These are phyloP conservation scores for Lycocerus yunnanus DNA, from an alignment of 2,888 invertebrate species.

Conservation along the genomic window DNA sequence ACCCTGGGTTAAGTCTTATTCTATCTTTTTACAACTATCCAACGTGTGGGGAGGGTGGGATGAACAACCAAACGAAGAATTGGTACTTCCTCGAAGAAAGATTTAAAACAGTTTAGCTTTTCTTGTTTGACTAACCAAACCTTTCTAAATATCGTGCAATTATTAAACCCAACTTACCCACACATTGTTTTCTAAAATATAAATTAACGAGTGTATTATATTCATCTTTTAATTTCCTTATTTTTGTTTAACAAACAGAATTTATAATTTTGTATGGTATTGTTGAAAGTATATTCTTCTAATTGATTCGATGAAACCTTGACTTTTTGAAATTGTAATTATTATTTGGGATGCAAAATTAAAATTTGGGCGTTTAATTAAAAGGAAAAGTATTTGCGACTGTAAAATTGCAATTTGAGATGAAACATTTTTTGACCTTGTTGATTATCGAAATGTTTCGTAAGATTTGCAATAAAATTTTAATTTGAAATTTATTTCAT, in stretches of 20 bases:
- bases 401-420: neutral
- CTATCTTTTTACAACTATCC: too few relatives aligned
- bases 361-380: neutral
- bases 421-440: neutral
- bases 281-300: neutral
- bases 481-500: neutral
- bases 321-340: neutral
- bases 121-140: neutral
- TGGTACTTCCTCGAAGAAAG: too few relatives aligned
- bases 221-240: neutral
- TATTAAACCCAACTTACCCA: neutral
- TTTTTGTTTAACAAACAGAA: neutral
- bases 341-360: neutral
- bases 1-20: too few relatives aligned
- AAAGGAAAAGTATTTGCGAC: neutral
- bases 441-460: neutral
- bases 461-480: neutral
- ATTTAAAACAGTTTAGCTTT: neutral
- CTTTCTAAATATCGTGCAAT: neutral
- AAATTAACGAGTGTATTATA: neutral
- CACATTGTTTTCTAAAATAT: neutral
- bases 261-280: neutral
- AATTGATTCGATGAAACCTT: neutral
- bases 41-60: too few relatives aligned
- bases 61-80: too few relatives aligned